Base-by-base conservation (phyloP, 2,888 invertebrate genomes). In the Lasioglossum oenotherae region DNA sequence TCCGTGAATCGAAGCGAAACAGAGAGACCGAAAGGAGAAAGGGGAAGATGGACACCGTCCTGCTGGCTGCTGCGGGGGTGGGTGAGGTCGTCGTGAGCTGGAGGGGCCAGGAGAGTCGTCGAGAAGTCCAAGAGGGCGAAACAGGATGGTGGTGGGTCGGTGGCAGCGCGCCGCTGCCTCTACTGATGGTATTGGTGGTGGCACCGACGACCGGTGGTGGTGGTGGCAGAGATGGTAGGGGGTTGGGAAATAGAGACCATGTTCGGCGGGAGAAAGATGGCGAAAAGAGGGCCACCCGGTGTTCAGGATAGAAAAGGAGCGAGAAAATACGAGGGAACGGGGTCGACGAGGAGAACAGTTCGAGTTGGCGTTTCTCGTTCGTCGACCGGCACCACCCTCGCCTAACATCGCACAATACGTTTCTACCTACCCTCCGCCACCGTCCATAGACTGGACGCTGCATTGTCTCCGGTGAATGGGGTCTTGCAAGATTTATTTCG, bases 401-500 rank as follows among this genome's bases (percentile, higher is more conserved):
- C 80, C 85, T 90, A 91, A 92, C 92, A 89, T 91, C 89, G 92
- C 92, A 95, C 95, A 95, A 95, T 95, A 92, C 94, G 92, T 88
- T 69, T 91, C 88, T 89, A 91, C 91, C 92, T 90, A 93, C 92
- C 93, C 93, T 93, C 92, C 92, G 92, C 91, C 92, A 91, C 86
- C 93, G 92, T 92, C 94, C 93, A 92, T 93, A 92, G 92, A 94
- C 94, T 94, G 94, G 94, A 94, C 95, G 90, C 92, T 91, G 94
- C 92, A 95, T 95, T 95, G 95, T 95, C 95, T 93, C 93, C 92
- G 86, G 87, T 94, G 94, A 95, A 95, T 95, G 92, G 94, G 93
- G 91, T 94, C 94, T 95, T 95, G 95, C 94, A 95, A 95, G 95
- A 95, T 95, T 95, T 95, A 95, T 95, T 95, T 95, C 95, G 95